Evolutionary conservation across 2,888 invertebrate genomes (phyloP).

Genomic region (Xanthorhoe spadicearia): DNA sequence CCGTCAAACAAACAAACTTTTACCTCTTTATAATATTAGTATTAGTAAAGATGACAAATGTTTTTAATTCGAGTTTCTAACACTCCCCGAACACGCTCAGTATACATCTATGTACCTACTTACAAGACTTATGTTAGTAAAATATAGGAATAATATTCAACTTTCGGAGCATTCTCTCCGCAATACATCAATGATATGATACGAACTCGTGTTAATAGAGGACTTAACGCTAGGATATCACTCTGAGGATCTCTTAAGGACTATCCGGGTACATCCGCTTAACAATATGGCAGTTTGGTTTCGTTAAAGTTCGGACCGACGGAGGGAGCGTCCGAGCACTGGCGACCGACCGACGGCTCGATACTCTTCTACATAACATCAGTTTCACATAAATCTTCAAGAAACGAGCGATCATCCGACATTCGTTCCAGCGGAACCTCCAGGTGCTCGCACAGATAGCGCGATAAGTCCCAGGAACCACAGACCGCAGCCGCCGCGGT

Average conservation of each 20-base stretch:
- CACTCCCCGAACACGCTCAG: neutral
- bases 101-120: neutral
- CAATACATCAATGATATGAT: slow-evolving; percentile 2
- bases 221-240: slow-evolving; percentile 39
- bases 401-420: neutral
- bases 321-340: neutral
- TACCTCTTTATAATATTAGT: no score
- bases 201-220: neutral
- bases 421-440: neutral
- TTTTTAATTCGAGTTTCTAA: neutral
- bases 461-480: no score
- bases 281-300: slow-evolving; percentile 67
- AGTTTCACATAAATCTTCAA: neutral
- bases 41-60: neutral
- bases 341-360: neutral
- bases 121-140: neutral
- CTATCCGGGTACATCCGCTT: slow-evolving; percentile 45
- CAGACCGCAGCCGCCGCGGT: no score
- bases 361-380: neutral
- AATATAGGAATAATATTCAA: slow-evolving; percentile 1
- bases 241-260: slow-evolving; percentile 34
- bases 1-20: no score
- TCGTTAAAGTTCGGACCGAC: slow-evolving; percentile 42
- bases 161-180: neutral
- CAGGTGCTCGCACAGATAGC: no score